Evolutionary conservation across 2,888 invertebrate species (phyloP).

Genomic region (Lepidocyrtinus sp.): DNA sequence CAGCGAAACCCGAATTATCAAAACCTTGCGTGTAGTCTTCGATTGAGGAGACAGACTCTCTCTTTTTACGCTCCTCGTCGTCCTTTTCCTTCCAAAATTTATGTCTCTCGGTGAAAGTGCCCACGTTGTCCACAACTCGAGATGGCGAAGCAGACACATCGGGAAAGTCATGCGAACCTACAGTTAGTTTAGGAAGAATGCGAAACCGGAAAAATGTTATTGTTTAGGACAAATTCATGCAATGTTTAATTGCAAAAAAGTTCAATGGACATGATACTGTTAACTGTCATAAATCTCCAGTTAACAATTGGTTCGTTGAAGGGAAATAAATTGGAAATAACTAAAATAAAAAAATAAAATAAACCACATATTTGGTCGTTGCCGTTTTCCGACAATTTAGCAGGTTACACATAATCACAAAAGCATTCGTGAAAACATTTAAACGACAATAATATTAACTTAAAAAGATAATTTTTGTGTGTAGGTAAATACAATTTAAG

Average conservation of each 20-base stretch:
- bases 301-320: not conserved
- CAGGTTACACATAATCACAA: not conserved
- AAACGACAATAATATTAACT: not conserved
- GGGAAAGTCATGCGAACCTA: slow-evolving; percentile 51
- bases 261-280: too few relatives aligned
- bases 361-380: too few relatives aligned
- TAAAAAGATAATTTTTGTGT: not conserved
- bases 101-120: slow-evolving; percentile 67
- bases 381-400: too few relatives aligned
- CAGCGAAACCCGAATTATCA: slow-evolving; percentile 73
- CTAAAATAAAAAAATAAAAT: slow-evolving; percentile 5
- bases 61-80: slow-evolving; percentile 66
- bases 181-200: slow-evolving; percentile 48
- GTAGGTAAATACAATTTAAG: too few relatives aligned
- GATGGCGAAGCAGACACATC: slow-evolving; percentile 69
- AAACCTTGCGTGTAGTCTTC: slow-evolving; percentile 71
- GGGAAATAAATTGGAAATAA: not conserved
- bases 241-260: not conserved
- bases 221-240: slow-evolving; percentile 1
- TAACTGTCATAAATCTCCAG: not conserved
- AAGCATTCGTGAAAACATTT: not conserved
- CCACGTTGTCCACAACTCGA: slow-evolving; percentile 68
- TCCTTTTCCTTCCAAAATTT: slow-evolving; percentile 69
- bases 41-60: slow-evolving; percentile 65
- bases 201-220: slow-evolving; percentile 29